Percentiles rank a stretch among this genome's conserved stretches.
Conservation (phyloP, 2,797 vertebrate species). For the Oryzias sinensis region DNA sequence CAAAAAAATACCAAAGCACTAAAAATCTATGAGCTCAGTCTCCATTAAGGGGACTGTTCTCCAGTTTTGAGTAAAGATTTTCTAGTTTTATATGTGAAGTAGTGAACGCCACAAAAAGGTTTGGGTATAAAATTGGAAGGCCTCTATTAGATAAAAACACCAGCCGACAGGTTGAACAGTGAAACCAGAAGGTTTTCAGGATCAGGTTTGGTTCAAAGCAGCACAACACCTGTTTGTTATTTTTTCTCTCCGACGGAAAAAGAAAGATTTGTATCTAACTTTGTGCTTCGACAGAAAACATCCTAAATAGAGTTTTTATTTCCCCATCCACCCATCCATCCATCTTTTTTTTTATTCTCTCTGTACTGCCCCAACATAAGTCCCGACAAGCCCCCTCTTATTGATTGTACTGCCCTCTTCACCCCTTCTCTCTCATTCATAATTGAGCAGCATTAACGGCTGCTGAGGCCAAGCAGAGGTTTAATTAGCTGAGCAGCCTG, state of each 20-base stretch:
- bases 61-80: too few relatives aligned
- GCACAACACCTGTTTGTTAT: slow-evolving; percentile 25
- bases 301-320: slow-evolving; percentile 4
- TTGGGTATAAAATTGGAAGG: too few relatives aligned
- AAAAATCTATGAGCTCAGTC: too few relatives aligned
- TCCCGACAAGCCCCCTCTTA: slow-evolving; percentile 26
- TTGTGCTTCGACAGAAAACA: slow-evolving; percentile 4
- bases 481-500: slow-evolving; percentile 66
- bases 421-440: slow-evolving; percentile 64
- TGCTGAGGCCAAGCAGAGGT: slow-evolving; percentile 48
- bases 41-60: too few relatives aligned
- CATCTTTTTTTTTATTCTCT: slow-evolving; percentile 27
- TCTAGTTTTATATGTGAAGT: too few relatives aligned
- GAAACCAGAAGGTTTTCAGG: too few relatives aligned
- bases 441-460: slow-evolving; percentile 74
- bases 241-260: background rate
- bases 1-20: too few relatives aligned
- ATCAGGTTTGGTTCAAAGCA: slow-evolving; percentile 34
- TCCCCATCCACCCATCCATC: background rate
- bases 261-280: slow-evolving; percentile 1
- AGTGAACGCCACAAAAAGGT: too few relatives aligned
- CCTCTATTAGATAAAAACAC: too few relatives aligned
- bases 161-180: too few relatives aligned
- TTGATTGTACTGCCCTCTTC: slow-evolving; percentile 60
- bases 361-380: slow-evolving; percentile 12